Base-by-base conservation (phyloP, 2,113 vertebrate genomes). In the Dinomys branickii region DNA sequence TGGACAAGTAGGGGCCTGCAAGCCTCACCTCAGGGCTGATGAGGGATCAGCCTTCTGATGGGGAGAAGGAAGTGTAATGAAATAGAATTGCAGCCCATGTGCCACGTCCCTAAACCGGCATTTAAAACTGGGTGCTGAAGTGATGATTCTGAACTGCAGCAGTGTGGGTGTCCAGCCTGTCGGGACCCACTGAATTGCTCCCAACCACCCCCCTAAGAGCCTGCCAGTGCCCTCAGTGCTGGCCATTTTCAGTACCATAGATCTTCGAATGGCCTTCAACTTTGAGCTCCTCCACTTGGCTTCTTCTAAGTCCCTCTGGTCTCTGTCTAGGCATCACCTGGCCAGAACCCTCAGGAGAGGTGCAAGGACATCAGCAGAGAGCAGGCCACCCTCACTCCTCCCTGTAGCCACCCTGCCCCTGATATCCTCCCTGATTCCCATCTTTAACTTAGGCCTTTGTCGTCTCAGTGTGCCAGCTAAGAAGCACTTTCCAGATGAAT, bases 1-100 rank as follows among this genome's bases (percentile, higher is more conserved):
- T 3, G 12, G 69, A 19, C 13, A 56, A 12, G 13, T 54, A 47
- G 30, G 9, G 8, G 24, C 9, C 0, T 54, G 75, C 10, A 56
- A 33, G 14, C 7, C 5, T 28, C 41, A 44, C 77, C 6, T 14
- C 8, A 28, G 92, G 16, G 69, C 19, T 56, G 44, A 38, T 61
- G 54, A 61, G 33, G 5, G 30, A 8, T 14, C 1, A 2, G n/a
- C 33, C 13, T 58, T 56, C 14, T 0, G 0, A 63, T 11, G 2
- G 19, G 33, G 24, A 69, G 41, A 26, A 69, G 14, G 24, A 19
- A 65, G n/a, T n/a, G 17, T n/a, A 26, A 38, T 35, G 30, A 47
- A 28, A n/a, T 2, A 33, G 73, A 85, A 54, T 52, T 13, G 41
- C 6, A 13, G 8, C 13, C 5, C 20, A 33, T 28, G 38, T 77